phyloP scores from a whole-genome alignment of 2,888 invertebrate genomes.

The Ichneumoninae sp. region DNA sequence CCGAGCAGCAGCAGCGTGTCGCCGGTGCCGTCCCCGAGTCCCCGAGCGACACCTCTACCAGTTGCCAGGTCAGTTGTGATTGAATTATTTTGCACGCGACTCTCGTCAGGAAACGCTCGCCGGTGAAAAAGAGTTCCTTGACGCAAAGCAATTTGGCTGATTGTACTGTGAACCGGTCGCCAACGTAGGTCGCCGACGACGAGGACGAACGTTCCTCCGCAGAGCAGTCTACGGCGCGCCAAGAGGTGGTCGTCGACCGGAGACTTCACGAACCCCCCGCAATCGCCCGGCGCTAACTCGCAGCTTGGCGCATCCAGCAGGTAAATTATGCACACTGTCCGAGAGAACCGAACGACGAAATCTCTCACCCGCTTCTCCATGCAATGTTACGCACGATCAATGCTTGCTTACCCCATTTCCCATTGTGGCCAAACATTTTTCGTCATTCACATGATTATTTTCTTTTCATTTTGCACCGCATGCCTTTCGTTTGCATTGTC shows the following conservation, averaged over 20 bases:
- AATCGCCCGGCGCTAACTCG: constrained; percentile 79
- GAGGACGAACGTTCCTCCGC: constrained; percentile 86
- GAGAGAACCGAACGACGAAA: neutral
- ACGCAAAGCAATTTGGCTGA: constrained; percentile 58
- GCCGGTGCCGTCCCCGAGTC: constrained; percentile 92
- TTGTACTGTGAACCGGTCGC: constrained; percentile 50
- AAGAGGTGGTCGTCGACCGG: constrained; percentile 94
- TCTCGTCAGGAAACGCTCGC: neutral
- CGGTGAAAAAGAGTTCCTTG: constrained; percentile 30
- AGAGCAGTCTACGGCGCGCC: constrained; percentile 86
- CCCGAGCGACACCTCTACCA: constrained; percentile 89
- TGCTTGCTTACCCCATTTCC: constrained; percentile 19
- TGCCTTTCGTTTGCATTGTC: constrained; percentile 81
- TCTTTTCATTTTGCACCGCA: constrained; percentile 77
- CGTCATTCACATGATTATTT: constrained; percentile 40
- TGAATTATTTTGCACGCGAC: constrained; percentile 50
- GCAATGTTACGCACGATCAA: constrained; percentile 41
- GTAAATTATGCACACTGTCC: constrained; percentile 78
- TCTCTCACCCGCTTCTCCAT: constrained; percentile 19
- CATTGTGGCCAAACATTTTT: neutral
- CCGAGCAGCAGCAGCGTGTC: constrained; percentile 93
- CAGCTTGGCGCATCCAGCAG: constrained; percentile 84
- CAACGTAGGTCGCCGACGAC: constrained; percentile 86
- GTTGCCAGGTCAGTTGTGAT: constrained; percentile 77
- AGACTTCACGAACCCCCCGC: constrained; percentile 89